These are phyloP conservation scores for Loxodonta africana DNA, from an alignment of 2,113 vertebrate genomes.

Conservation along the genomic window DNA sequence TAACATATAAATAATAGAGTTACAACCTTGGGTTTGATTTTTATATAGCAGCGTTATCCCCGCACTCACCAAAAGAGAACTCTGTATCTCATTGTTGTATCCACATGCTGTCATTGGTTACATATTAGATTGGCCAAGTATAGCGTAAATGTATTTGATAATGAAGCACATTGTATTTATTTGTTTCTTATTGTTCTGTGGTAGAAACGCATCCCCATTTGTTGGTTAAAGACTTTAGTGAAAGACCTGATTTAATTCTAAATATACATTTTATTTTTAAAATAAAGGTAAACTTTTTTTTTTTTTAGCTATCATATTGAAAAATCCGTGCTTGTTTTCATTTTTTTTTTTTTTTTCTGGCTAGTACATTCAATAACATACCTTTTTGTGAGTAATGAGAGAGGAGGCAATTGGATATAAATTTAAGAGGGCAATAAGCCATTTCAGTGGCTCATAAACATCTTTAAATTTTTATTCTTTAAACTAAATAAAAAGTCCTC, in stretches of 20 bases:
- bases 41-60: neutral
- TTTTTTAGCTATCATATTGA: neutral
- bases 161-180: neutral
- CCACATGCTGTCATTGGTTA: neutral
- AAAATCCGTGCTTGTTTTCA: neutral
- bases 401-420: neutral
- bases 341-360: neutral
- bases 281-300: neutral
- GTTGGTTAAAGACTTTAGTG: conserved; percentile 4
- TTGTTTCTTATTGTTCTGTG: neutral
- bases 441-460: neutral
- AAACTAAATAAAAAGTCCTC: neutral
- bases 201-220: neutral
- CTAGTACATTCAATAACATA: neutral
- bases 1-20: neutral
- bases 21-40: neutral
- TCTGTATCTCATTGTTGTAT: neutral
- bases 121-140: neutral
- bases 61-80: neutral
- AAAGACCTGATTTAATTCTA: neutral
- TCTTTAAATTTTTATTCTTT: neutral
- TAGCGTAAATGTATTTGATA: neutral
- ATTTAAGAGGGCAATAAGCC: neutral
- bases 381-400: neutral
- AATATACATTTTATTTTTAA: conserved; percentile 51